Evolutionary conservation across 1,140 invertebrate genomes (phyloP).

Genomic region (Drosophila sucinea): DNA sequence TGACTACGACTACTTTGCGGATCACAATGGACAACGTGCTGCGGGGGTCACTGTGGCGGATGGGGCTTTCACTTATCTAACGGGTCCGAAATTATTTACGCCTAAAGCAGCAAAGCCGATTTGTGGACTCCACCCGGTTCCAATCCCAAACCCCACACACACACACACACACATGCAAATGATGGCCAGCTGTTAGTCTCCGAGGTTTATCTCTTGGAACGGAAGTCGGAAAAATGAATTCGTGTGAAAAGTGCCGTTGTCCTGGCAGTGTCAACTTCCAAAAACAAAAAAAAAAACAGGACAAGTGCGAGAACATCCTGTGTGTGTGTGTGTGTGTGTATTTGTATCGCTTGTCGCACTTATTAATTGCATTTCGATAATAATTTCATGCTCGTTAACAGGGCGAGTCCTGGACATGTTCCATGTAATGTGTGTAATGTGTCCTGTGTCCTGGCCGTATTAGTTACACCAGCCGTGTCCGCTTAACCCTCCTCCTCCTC

Average conservation of each 20-base stretch:
- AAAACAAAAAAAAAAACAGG: constrained; percentile 20
- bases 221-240: constrained; percentile 41
- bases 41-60: neutral
- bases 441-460: constrained; percentile 43
- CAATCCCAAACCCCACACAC: neutral
- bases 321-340: constrained; percentile 12
- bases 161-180: constrained; percentile 16
- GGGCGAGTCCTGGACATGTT: constrained; percentile 19
- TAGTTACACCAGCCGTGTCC: constrained; percentile 60
- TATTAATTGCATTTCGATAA: constrained; percentile 79
- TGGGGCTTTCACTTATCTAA: constrained; percentile 66
- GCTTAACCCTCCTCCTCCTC: neutral
- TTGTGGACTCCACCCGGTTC: constrained; percentile 26
- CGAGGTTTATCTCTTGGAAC: constrained; percentile 17
- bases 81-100: constrained; percentile 75
- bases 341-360: constrained; percentile 45
- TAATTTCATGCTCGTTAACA: constrained; percentile 79
- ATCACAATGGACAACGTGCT: constrained; percentile 50
- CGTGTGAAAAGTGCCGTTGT: constrained; percentile 49
- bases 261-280: constrained; percentile 40
- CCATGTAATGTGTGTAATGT: neutral
- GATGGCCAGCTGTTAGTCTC: constrained; percentile 34
- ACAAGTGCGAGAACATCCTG: constrained; percentile 66
- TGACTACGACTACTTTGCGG: constrained; percentile 23
- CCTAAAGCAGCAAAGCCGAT: constrained; percentile 76